Base-by-base conservation (phyloP, 2,888 invertebrate genomes). In the Volucella inflata region DNA sequence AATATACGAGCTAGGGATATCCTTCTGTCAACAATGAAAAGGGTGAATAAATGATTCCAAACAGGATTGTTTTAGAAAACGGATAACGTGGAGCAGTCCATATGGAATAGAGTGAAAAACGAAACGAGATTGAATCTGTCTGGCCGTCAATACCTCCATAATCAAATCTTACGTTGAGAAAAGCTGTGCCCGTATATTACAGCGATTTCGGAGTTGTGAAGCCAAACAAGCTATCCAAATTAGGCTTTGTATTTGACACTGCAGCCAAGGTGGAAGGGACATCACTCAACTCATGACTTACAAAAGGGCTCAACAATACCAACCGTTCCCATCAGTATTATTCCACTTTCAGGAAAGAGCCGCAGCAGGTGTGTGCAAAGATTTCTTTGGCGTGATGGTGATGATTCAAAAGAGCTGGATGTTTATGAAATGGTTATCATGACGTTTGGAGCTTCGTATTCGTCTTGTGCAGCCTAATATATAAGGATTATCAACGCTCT, bases 241-340 rank as follows among this genome's bases (percentile, higher is more conserved):
- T 88, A 2, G 75, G 89, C n/a, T 46, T 89, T 1, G 89, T 90
- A 0, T 89, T 83, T 55, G 89, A 90, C 71, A 89, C 89, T 8
- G 89, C 89, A 8, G 89, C 89, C 1, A 83, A 74, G 10, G 72
- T 55, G 8, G 21, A 88, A 2, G 89, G 89, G 6, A 46, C 79
- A 6, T 87, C 84, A 21, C 68, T 90, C n/a, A 90, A 90, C 71
- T 87, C 88, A 16, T n/a, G 78, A 4, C 60, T 91, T 8, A 46
- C 90, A 4, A 80, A 85, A 11, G 90, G 1, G 89, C 91, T 0
- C 89, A 90, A 55, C 59, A 90, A 8, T 81, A 89, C 0, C 80
- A 88, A 14, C 87, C 90, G 3, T 71, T 91, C 16, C 78, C 88
- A 1, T 90, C 90, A 4, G 89, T 91, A 0, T 65, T 91, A 48